Evolutionary conservation across 1,140 invertebrate species (phyloP).

Genomic region (Lordiphosa stackelbergi): DNA sequence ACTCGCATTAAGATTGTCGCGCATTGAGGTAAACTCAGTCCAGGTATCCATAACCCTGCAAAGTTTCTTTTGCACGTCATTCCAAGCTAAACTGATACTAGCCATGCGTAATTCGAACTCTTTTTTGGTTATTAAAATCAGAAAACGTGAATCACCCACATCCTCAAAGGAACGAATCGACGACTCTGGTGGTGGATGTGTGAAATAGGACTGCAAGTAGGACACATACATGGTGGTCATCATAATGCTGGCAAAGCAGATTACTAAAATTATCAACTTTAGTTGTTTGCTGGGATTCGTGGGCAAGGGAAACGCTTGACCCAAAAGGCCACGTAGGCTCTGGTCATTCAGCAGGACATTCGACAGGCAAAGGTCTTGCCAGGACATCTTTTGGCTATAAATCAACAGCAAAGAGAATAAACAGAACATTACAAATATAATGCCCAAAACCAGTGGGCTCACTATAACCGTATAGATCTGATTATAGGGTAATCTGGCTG

Average conservation of each 20-base stretch:
- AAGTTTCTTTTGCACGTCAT: slow-evolving; percentile 4
- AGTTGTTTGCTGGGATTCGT: too few relatives aligned
- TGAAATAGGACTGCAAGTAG: slow-evolving; percentile 46
- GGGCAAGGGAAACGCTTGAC: slow-evolving; percentile 43
- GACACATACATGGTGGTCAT: slow-evolving; percentile 54
- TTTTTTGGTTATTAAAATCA: background rate
- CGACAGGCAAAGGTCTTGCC: slow-evolving; percentile 20
- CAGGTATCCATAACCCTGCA: slow-evolving; percentile 7
- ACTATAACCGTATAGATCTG: slow-evolving; percentile 41
- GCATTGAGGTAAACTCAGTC: slow-evolving; percentile 6
- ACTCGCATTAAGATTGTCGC: slow-evolving; percentile 42
- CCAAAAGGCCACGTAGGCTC: slow-evolving; percentile 52
- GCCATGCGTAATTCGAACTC: slow-evolving; percentile 13
- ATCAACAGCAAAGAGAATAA: slow-evolving; percentile 47
- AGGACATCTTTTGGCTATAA: slow-evolving; percentile 27
- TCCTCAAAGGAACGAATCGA: slow-evolving; percentile 25
- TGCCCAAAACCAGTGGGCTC: slow-evolving; percentile 22
- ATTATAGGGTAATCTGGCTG: too few relatives aligned
- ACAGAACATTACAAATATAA: slow-evolving; percentile 31
- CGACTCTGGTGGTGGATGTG: slow-evolving; percentile 30
- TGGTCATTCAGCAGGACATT: slow-evolving; percentile 52
- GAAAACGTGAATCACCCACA: slow-evolving; percentile 15
- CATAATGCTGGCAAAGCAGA: slow-evolving; percentile 48
- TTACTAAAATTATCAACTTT: slow-evolving; percentile 37
- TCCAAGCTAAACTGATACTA: too few relatives aligned